These are phyloP conservation scores for Aeoliscus strigatus DNA, from an alignment of 2,797 vertebrate species.

Conservation along the genomic window DNA sequence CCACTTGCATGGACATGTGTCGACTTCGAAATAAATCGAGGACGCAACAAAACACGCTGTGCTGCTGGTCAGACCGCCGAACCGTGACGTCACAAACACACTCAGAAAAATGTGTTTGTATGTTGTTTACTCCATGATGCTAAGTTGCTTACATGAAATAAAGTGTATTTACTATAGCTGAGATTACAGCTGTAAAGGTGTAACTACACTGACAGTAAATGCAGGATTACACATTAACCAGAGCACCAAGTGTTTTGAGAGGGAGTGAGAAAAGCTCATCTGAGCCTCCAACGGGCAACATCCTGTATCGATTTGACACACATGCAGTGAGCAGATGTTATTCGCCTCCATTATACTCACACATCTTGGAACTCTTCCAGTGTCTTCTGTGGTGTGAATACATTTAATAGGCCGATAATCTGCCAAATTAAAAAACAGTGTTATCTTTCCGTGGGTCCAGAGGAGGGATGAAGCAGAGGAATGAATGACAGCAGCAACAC, in stretches of 20 bases:
- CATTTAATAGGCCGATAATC: slow-evolving; percentile 97
- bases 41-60: slow-evolving; percentile 1
- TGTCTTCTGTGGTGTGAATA: slow-evolving; percentile 97
- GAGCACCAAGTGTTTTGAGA: not conserved
- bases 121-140: too few species aligned
- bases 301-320: slow-evolving; percentile 29
- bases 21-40: slow-evolving; percentile 14
- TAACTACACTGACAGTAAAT: not conserved
- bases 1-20: slow-evolving; percentile 14
- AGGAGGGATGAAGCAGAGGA: not conserved
- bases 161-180: not conserved
- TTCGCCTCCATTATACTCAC: slow-evolving; percentile 77
- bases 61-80: too few species aligned
- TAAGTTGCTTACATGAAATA: too few species aligned
- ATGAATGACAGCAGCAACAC: slow-evolving; percentile 2
- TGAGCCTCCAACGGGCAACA: not conserved
- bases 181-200: not conserved
- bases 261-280: slow-evolving; percentile 7
- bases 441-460: slow-evolving; percentile 6
- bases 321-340: slow-evolving; percentile 5
- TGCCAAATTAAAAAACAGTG: slow-evolving; percentile 49
- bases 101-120: too few species aligned
- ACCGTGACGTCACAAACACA: too few species aligned
- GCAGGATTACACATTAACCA: slow-evolving; percentile 3
- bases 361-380: slow-evolving; percentile 98